Base-by-base conservation (phyloP, 2,113 vertebrate species). In the Megaleporinus macrocephalus region DNA sequence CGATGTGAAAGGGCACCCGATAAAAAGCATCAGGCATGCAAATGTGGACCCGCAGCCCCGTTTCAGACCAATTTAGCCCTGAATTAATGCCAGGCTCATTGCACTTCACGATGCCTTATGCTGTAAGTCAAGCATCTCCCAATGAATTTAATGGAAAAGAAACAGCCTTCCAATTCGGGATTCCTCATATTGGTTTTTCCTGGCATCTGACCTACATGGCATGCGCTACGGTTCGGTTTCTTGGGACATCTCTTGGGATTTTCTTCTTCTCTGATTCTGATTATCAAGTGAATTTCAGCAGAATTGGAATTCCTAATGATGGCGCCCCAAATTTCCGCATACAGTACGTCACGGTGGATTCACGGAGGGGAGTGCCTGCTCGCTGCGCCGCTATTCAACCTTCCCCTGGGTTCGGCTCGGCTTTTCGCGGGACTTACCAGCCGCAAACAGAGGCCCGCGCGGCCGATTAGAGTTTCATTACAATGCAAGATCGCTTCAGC, bases 381-480 rank as follows among this genome's bases (percentile, higher is more conserved):
- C 47, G 24, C 27, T 65, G 33, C 36, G 33, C 47, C 16, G 51
- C 55, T n/a, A 59, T 51, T 73, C 22, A 27, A 74, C 49, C 76
- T 36, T 66, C 29, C 29, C 55, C 30, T 55, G 55, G 59, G 68
- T 80, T 85, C 53, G 30, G 63, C 59, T 63, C 18, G 27, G 74
- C 51, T 79, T 76, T 72, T 41, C 51, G 65, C 20, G 66, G 24
- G 70, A 81, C 70, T 85, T 80, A 62, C 55, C 74, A 70, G 55
- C 57, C 74, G 53, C 73, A 81, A 83, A 62, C 49, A 65, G 29
- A 80, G 72, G 47, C 29, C 59, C 63, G 18, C 49, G 41, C 9
- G 59, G 71, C 55, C 51, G 86, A 87, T 87, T 85, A 70, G 77
- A 82, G 51, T 83, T 81, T 73, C 74, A 85, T 83, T 83, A 85